Evolutionary conservation across 1,140 invertebrate species (phyloP).

Genomic region (Chironomus striatipennis): DNA sequence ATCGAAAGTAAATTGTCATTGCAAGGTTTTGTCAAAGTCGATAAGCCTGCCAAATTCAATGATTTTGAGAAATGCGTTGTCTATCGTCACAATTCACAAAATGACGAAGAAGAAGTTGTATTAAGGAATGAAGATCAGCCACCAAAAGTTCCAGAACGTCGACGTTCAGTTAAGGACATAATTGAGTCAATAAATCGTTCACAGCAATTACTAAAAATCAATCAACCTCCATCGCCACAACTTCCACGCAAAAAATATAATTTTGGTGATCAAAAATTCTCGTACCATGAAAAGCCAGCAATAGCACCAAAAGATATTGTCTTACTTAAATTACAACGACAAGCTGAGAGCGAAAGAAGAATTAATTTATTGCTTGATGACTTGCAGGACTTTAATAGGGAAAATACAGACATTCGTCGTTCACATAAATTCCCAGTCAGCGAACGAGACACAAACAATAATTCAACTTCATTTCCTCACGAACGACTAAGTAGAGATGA

Average conservation of each 20-base stretch:
- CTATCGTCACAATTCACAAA: not conserved
- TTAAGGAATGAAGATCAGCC: slow-evolving; percentile 25
- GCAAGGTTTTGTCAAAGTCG: not conserved
- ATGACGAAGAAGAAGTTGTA: not conserved
- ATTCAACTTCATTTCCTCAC: not conserved
- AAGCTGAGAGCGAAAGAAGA: slow-evolving; percentile 24
- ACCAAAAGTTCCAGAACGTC: slow-evolving; percentile 26
- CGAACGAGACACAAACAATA: not conserved
- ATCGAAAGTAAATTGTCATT: not conserved
- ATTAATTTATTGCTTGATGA: slow-evolving; percentile 24
- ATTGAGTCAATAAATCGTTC: slow-evolving; percentile 39
- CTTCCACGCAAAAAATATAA: not conserved
- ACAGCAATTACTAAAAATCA: slow-evolving; percentile 36
- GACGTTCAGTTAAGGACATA: slow-evolving; percentile 37
- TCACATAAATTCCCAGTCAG: not conserved
- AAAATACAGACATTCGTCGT: not conserved
- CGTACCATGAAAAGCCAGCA: slow-evolving; percentile 5
- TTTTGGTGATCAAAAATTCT: not conserved
- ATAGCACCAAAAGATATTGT: slow-evolving; percentile 5
- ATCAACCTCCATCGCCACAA: slow-evolving; percentile 25
- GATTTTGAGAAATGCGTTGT: not conserved
- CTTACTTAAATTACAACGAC: slow-evolving; percentile 4
- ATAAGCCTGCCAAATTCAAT: not conserved
- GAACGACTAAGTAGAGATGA: not conserved
- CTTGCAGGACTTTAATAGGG: not conserved